Base-by-base conservation (phyloP, 2,888 invertebrate species). In the Synergus laeviventris region DNA sequence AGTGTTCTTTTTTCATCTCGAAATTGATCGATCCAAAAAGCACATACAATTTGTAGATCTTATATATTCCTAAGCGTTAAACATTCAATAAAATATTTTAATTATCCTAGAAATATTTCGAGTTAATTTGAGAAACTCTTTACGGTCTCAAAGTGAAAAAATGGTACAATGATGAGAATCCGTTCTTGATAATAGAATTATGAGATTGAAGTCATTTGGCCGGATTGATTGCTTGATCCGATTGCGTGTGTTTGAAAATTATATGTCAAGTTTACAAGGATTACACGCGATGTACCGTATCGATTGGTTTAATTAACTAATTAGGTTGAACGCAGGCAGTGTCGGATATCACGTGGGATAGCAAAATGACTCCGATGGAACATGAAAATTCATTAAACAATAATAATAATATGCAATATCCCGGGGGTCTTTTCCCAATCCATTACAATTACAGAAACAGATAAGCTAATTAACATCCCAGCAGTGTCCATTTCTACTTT, bases 211-310 rank as follows among this genome's bases (percentile, higher is more conserved):
- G 45, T 14, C 45, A 70, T 70, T 70, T 42, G 9, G 4, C 31
- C 45, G 66, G 45, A 70, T 49, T 49, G 70, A 49, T 59, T 70
- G 31, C 14, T 31, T 21, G 11, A 70, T 70, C 45, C 24, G 31
- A 70, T 70, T 70, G 70, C 45, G n/a, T 42, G 12, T 21, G 12
- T 24, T 42, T 16, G 45, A 31, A 70, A 70, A 70, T 70, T 70
- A 70, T 31, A 49, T 70, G 70, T 49, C 70, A 70, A 70, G 70
- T 70, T 70, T 70, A 31, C 11, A 31, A n/a, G 49, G 49, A 70
- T 70, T 70, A 49, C n/a, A 70, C 70, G 45, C 70, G 45, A 70
- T 70, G 31, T 70, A 31, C 11, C n/a, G 62, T 31, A 49, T 70
- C 49, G 49, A 70, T 31, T 45, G 70, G 24, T 16, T 70, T 45